Evolutionary conservation across 2,888 invertebrate species (phyloP).

Genomic region (Lasioglossum malachurum): DNA sequence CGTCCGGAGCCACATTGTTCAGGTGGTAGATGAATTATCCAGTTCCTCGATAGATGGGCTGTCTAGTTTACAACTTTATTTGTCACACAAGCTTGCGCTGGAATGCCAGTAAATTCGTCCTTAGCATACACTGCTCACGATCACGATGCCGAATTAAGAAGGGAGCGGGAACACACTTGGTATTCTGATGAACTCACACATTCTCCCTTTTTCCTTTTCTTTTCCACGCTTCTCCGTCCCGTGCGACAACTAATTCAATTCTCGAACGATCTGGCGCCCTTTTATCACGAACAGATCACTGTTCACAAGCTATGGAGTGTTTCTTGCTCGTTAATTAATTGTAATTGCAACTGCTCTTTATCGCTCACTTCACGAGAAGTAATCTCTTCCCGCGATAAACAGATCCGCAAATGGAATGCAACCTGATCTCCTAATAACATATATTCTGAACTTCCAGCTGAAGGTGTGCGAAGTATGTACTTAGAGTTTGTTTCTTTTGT

Average conservation of each 20-base stretch:
- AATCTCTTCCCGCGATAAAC: neutral
- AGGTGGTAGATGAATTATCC: constrained; percentile 44
- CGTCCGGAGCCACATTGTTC: constrained; percentile 65
- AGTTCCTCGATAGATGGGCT: constrained; percentile 16
- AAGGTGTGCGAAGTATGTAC: neutral
- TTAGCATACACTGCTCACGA: constrained; percentile 57
- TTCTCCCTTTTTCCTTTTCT: neutral
- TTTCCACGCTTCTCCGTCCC: neutral
- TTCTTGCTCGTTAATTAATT: neutral
- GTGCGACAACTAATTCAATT: neutral
- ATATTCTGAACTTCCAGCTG: neutral
- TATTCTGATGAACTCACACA: constrained; percentile 43
- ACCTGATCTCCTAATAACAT: neutral
- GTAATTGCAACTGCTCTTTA: neutral
- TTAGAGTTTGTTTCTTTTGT: too few relatives aligned
- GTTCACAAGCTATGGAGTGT: neutral
- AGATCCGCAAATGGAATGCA: neutral
- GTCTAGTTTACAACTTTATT: constrained; percentile 64
- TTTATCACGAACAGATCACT: constrained; percentile 8
- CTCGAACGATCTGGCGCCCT: neutral
- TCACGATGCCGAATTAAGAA: constrained; percentile 64
- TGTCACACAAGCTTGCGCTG: constrained; percentile 65
- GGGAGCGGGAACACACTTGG: constrained; percentile 43
- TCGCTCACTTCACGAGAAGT: neutral
- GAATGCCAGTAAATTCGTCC: constrained; percentile 74